Evolutionary conservation across 1,140 invertebrate species (phyloP), one percentile per base, ranked within the genome.

Genomic region (Drosophila auraria): DNA sequence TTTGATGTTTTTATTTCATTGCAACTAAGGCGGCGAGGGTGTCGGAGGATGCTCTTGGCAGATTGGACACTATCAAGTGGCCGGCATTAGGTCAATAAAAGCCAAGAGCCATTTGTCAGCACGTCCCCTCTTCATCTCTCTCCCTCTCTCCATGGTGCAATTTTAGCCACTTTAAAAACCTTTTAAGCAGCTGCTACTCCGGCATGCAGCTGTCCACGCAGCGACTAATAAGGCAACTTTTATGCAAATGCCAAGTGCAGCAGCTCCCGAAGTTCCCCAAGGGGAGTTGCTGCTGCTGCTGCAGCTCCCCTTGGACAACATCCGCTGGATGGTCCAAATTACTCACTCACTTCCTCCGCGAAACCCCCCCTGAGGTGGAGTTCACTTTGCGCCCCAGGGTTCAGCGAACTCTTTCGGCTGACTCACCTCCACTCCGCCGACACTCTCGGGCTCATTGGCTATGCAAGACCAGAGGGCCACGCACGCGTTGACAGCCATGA

Each of bases 161-260:
- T 58, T 77, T 75, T 77, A 60, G 65, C 53, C 60, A 62, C 68
- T 73, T 63, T 80, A 60, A 74, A 87, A 87, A 90, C 86, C 84
- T 87, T 87, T 87, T 84, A 89, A 84, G 84, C 84, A 90, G 75
- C 76, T 75, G 84, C 77, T 73, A 57, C 59, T 54, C 50, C 17
- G 8, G 14, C 62, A 64, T 73, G 74, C 70, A 71, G 73, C 78
- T 78, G 69, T 74, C 61, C 62, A 75, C 56, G 53, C 72, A 53
- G 56, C 56, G 75, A 87, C 76, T 89, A 87, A 87, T 87, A 87
- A 84, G 86, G 82, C 49, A 87, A 87, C 62, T 87, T 73, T 90
- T 87, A 87, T 87, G 84, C 86, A 87, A 87, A 90, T 87, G 70
- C 68, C 73, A 78, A 60, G 66, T 73, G 70, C 70, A 59, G 56